Conservation (phyloP, 2,888 invertebrate species). For the Spisula solida region DNA sequence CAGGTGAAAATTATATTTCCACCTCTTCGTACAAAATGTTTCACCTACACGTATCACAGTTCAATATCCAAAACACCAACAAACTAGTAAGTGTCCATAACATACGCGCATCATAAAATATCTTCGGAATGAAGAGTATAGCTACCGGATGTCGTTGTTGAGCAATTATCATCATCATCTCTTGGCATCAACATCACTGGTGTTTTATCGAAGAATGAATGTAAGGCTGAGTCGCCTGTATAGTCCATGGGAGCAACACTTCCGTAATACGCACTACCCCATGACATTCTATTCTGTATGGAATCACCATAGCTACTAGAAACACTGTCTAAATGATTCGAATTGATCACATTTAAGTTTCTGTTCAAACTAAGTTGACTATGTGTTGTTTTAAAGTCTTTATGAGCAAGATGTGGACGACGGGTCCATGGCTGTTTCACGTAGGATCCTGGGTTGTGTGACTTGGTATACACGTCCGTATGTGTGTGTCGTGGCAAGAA, state of each 20-base stretch:
- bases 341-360: constrained; percentile 50
- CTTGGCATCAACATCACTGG: constrained; percentile 47
- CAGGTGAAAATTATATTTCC: constrained; percentile 32
- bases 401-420: constrained; percentile 64
- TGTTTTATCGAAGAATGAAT: constrained; percentile 72
- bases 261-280: constrained; percentile 64
- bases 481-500: constrained; percentile 23
- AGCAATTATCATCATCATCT: constrained; percentile 69
- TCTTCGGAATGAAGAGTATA: constrained; percentile 71
- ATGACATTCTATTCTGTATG: constrained; percentile 52
- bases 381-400: constrained; percentile 49
- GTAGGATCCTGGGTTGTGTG: constrained; percentile 50
- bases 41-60: constrained; percentile 39
- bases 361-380: constrained; percentile 50
- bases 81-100: background rate
- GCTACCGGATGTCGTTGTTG: constrained; percentile 71
- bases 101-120: constrained; percentile 61
- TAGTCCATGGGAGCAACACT: constrained; percentile 63
- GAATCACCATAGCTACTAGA: constrained; percentile 50
- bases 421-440: constrained; percentile 65
- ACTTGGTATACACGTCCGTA: constrained; percentile 48
- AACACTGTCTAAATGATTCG: constrained; percentile 53
- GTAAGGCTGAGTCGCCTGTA: constrained; percentile 68
- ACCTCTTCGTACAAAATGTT: background rate
- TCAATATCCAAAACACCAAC: background rate